Evolutionary conservation across 1,140 invertebrate species (phyloP).

Genomic region (Bombus superbus): DNA sequence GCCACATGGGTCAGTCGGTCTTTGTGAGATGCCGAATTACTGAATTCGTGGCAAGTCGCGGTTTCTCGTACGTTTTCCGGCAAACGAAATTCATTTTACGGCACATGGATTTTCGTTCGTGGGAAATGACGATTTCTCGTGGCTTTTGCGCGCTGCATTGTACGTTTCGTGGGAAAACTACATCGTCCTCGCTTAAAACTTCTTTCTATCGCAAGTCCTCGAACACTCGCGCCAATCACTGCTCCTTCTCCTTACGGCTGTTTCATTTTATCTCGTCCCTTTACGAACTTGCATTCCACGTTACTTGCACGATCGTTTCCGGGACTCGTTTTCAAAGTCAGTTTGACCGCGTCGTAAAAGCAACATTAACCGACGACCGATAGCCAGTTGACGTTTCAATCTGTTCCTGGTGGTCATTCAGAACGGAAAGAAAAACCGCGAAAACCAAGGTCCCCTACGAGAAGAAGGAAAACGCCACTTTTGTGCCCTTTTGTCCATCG

Average conservation of each 20-base stretch:
- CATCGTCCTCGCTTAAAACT: too few species aligned
- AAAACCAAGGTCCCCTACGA: slow-evolving; percentile 38
- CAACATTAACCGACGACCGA: slow-evolving; percentile 62
- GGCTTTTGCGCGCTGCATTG: too few species aligned
- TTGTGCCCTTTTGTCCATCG: slow-evolving; percentile 8
- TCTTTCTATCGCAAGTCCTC: too few species aligned
- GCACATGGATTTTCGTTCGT: too few species aligned
- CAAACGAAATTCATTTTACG: neutral
- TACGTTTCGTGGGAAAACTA: too few species aligned
- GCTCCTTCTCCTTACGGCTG: neutral
- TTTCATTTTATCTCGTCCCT: neutral
- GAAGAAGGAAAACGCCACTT: neutral
- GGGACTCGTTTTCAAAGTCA: neutral
- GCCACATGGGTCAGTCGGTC: too few species aligned
- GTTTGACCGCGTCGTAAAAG: slow-evolving; percentile 60
- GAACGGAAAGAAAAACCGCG: slow-evolving; percentile 56
- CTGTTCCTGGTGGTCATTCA: neutral
- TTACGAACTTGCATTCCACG: neutral
- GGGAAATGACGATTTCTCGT: too few species aligned
- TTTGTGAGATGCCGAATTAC: too few species aligned
- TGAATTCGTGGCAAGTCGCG: too few species aligned
- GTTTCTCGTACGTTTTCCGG: neutral
- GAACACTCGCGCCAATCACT: neutral
- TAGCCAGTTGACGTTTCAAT: slow-evolving; percentile 71
- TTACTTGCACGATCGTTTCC: neutral